Evolutionary conservation across 2,113 vertebrate species (phyloP), one percentile per base, ranked within the genome.

Genomic region (Tenebrosternarchus preto): DNA sequence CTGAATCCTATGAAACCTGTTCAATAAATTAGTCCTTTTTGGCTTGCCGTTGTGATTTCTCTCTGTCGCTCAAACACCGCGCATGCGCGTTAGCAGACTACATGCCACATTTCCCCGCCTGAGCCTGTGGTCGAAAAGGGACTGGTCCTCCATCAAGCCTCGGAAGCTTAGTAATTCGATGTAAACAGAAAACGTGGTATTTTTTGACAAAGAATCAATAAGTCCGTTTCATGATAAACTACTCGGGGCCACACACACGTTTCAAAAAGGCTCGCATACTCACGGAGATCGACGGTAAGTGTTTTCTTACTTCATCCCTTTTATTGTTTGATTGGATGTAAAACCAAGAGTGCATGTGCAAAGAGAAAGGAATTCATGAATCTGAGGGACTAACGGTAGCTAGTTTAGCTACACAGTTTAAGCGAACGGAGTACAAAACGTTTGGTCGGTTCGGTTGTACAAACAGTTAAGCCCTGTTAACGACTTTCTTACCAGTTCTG

Each of bases 81-180:
- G 86, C 92, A 86, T 89, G 93, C 92, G 90, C 87, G 84, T 0
- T 15, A 1, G 3, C 19, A 17, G 25, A 33, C 57, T 39, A 20
- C 31, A 50, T 75, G 75, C 85, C 83, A 89, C 92, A 93, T 93
- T 93, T 72, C 91, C 91, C 90, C 92, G 91, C 91, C 87, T 92
- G 87, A 79, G 81, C 74, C 25, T 70, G 70, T 15, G 43, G 1
- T 50, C 43, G 43, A 50, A 3, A 50, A 50, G 43, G 43, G 9
- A 15, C 68, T 85, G 82, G 78, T 82, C 73, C 27, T 72, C 63
- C 76, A 75, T 78, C 59, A 66, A 7, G 22, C 36, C 43, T 36
- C 33, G 33, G 22, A 73, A 53, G 46, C 56, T 66, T 61, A 36
- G n/a, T 9, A 17, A 46, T 17, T 67, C 61, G 61, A 43, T 85